phyloP scores from a whole-genome alignment of 2,888 invertebrate species.

The Lypha dubia region DNA sequence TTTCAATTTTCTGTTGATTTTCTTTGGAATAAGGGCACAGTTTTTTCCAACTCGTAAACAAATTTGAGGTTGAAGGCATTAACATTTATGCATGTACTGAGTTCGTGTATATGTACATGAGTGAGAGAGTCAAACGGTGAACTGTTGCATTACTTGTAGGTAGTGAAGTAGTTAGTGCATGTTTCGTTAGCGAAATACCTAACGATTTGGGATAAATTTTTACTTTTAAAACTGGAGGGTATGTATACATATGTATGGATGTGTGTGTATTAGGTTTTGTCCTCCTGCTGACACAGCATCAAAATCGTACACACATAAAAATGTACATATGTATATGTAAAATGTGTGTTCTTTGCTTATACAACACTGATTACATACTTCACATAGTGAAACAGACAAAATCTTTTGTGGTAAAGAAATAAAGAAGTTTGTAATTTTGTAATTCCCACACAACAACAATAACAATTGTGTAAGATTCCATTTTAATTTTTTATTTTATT shows the following conservation, averaged over 20 bases:
- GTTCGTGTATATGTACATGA: too few species aligned
- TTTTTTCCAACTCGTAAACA: too few species aligned
- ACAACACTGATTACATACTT: constrained; percentile 36
- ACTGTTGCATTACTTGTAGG: too few species aligned
- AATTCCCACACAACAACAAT: constrained; percentile 34
- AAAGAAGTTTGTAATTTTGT: constrained; percentile 59
- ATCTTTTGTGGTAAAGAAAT: constrained; percentile 10
- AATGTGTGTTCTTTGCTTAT: not conserved
- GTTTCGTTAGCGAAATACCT: too few species aligned
- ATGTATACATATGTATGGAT: not conserved
- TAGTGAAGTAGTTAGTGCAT: too few species aligned
- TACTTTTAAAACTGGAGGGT: too few species aligned
- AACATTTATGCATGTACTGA: too few species aligned
- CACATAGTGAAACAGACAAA: constrained; percentile 31
- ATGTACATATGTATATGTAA: not conserved
- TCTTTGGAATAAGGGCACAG: too few species aligned
- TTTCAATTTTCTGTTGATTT: too few species aligned
- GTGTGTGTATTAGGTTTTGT: constrained; percentile 50
- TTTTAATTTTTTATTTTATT: not conserved
- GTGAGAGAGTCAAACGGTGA: too few species aligned
- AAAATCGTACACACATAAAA: not conserved
- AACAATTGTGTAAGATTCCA: constrained; percentile 11
- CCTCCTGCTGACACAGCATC: constrained; percentile 58
- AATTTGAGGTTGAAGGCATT: too few species aligned
- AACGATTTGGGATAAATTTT: too few species aligned